Conservation (phyloP, 2,797 vertebrate species). For the Crocodylus rhombifer region DNA sequence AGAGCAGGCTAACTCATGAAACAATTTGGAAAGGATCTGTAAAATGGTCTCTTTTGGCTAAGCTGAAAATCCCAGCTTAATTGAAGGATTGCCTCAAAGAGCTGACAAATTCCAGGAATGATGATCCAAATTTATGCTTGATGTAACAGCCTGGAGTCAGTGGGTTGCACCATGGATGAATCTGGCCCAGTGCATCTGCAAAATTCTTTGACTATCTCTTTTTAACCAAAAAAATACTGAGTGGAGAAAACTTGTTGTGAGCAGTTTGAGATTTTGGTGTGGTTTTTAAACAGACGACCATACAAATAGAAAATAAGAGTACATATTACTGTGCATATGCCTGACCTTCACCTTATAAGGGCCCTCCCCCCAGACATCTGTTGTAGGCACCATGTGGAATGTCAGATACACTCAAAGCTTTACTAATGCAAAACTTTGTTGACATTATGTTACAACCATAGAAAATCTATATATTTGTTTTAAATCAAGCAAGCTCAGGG, state of each 20-base stretch:
- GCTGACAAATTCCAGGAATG: conserved; percentile 31
- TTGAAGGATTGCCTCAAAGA: conserved; percentile 40
- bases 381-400: conserved; percentile 46
- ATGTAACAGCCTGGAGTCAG: neutral
- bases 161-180: neutral
- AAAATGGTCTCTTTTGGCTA: neutral
- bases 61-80: conserved; percentile 39
- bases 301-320: conserved; percentile 47
- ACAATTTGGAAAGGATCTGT: neutral
- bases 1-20: neutral
- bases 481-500: conserved; percentile 47
- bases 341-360: conserved; percentile 56
- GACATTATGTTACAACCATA: conserved; percentile 72
- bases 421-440: conserved; percentile 75
- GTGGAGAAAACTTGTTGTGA: conserved; percentile 60
- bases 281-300: conserved; percentile 37
- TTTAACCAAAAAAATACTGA: conserved; percentile 61
- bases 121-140: neutral
- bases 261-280: conserved; percentile 34
- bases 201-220: conserved; percentile 43
- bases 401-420: conserved; percentile 72
- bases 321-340: conserved; percentile 10
- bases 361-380: conserved; percentile 18
- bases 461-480: conserved; percentile 56
- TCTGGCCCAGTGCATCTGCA: neutral